These are phyloP conservation scores for Agonum fuliginosum DNA, from an alignment of 2,888 invertebrate genomes.

Conservation along the genomic window DNA sequence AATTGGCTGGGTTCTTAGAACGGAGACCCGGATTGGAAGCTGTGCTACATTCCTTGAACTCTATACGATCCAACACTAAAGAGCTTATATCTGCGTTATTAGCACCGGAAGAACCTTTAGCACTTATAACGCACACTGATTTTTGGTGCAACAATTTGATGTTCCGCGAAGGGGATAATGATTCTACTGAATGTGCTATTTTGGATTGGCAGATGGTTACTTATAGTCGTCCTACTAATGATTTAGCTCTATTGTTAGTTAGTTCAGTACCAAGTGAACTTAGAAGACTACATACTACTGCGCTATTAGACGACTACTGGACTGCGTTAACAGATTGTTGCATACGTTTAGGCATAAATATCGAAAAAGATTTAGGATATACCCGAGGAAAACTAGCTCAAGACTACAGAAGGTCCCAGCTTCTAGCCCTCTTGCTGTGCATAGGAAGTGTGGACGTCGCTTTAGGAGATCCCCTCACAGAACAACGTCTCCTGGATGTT, in stretches of 20 bases:
- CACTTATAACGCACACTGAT: constrained; percentile 87
- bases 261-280: constrained; percentile 84
- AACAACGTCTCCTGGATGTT: constrained; percentile 83
- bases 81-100: constrained; percentile 82
- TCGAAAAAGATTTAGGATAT: constrained; percentile 76
- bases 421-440: constrained; percentile 84
- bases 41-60: constrained; percentile 77
- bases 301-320: constrained; percentile 83
- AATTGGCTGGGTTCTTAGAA: constrained; percentile 83
- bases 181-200: constrained; percentile 79
- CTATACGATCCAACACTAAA: constrained; percentile 80
- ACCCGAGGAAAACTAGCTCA: constrained; percentile 74
- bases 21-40: constrained; percentile 79
- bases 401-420: constrained; percentile 80
- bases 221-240: constrained; percentile 85
- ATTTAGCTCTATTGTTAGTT: constrained; percentile 82
- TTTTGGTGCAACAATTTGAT: constrained; percentile 90
- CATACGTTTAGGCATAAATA: constrained; percentile 78
- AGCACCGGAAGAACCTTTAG: constrained; percentile 83
- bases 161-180: constrained; percentile 72
- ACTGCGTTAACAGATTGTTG: constrained; percentile 78
- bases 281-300: constrained; percentile 78
- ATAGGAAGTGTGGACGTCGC: constrained; percentile 89
- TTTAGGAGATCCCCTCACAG: constrained; percentile 84
- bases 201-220: constrained; percentile 92